A percentile compares a stretch with the other conserved stretches of the same genome.
Evolutionary conservation across 2,888 invertebrate species (phyloP).

Genomic region (Laothoe populi): DNA sequence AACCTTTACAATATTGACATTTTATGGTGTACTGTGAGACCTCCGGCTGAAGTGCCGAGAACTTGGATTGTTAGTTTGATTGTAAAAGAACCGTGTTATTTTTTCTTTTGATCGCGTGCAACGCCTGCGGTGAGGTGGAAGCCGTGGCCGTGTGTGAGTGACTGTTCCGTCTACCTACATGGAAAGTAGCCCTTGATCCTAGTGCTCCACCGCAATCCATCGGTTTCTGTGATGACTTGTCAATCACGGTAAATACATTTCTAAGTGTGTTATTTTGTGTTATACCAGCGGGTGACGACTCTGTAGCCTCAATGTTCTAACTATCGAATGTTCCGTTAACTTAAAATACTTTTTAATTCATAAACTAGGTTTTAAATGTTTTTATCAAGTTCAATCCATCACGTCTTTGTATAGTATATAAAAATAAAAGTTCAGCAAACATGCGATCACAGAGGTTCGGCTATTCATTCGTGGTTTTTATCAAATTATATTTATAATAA

Average conservation of each 20-base stretch:
- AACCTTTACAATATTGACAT: constrained; percentile 69
- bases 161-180: constrained; percentile 76
- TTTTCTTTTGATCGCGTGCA: constrained; percentile 82
- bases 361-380: constrained; percentile 32
- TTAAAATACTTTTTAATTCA: constrained; percentile 52
- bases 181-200: constrained; percentile 76
- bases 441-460: constrained; percentile 10
- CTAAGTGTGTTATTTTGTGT: constrained; percentile 58
- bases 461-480: neutral
- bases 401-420: neutral
- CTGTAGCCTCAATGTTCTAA: constrained; percentile 70
- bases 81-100: constrained; percentile 78
- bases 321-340: constrained; percentile 62
- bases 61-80: constrained; percentile 59
- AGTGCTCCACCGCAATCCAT: constrained; percentile 58
- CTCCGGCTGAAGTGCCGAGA: constrained; percentile 47
- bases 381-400: constrained; percentile 1
- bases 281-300: constrained; percentile 67
- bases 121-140: constrained; percentile 71
- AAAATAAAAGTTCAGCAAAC: constrained; percentile 14
- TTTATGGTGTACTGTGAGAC: constrained; percentile 71
- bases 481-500: neutral
- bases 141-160: constrained; percentile 78
- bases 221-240: constrained; percentile 70
- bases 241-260: constrained; percentile 73